Base-by-base conservation (phyloP, 2,797 vertebrate genomes). In the Rhinogobio ventralis region DNA sequence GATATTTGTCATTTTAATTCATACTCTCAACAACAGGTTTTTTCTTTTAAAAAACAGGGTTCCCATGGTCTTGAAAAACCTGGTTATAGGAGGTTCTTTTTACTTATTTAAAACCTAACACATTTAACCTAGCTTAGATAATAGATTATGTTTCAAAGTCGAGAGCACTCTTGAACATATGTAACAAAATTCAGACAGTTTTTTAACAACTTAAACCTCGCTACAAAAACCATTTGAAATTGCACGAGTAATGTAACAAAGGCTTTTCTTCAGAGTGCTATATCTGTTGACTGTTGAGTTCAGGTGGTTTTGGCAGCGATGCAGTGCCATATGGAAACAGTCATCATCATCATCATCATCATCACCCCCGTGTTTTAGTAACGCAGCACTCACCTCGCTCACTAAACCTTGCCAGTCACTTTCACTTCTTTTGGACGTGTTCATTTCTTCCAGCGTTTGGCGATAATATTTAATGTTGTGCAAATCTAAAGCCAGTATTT, bases 401-500 rank as follows among this genome's bases (percentile, higher is more conserved):
- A 97, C 92, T 91, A 98, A 93, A 76, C 96, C 97, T 93, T 98
- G 97, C 96, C 97, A 98, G 92, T 98, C 97, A 89, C 95, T 96
- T 91, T 98, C 98, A 87, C 92, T 97, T 85, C 96, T 95, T 83
- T 93, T 91, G 87, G 92, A 90, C 51, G 90, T 79, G 81, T 95
- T 93, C 97, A 98, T 98, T 87, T 33, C 87, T 46, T 33, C n/a
- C 45, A 30, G 73, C 19, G 51, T 87, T 79, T 42, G 67, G 33
- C 2, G 17, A 17, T 66, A 33, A 30, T 81, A 36, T 36, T 49
- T 77, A 42, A 11, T 7, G 10, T 45, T 9, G 28, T 13, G 39
- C 10, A 17, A 28, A 39, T 6, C 4, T 39, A 45, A 45, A n/a
- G n/a, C 62, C 28, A 30, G 7, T 60, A n/a, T 36, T 68, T 77